Conservation (phyloP, 2,113 vertebrate species). For the Lethenteron reissneri region DNA sequence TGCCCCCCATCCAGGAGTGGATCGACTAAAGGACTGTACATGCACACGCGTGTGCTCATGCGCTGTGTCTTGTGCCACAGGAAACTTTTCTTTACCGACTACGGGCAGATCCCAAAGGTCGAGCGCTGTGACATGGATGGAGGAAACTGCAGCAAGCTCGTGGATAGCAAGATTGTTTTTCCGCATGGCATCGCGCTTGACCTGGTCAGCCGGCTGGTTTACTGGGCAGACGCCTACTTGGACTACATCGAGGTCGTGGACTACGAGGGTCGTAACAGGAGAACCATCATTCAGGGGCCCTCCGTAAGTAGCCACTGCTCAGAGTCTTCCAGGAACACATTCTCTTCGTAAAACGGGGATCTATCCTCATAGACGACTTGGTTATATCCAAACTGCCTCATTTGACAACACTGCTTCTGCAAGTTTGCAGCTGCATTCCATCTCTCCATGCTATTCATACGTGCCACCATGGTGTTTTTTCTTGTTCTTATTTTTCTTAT, state of each 20-base stretch:
- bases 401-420: too few relatives aligned
- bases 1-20: too few relatives aligned
- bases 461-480: too few relatives aligned
- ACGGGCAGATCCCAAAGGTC: conserved; percentile 6
- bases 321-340: too few relatives aligned
- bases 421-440: too few relatives aligned
- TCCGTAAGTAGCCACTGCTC: conserved; percentile 12
- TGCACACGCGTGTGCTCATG: too few relatives aligned
- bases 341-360: too few relatives aligned
- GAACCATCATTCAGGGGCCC: neutral
- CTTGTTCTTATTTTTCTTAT: too few relatives aligned
- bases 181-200: neutral
- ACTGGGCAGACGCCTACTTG: neutral
- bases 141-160: neutral
- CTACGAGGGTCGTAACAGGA: neutral
- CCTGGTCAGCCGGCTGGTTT: conserved; percentile 3
- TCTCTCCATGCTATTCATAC: too few relatives aligned
- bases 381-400: too few relatives aligned
- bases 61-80: neutral
- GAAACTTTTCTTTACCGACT: conserved; percentile 3
- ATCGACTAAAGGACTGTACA: too few relatives aligned
- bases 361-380: too few relatives aligned
- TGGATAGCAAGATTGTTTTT: conserved; percentile 3
- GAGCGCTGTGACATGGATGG: conserved; percentile 3
- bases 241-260: conserved; percentile 6